Conservation (phyloP, 2,888 invertebrate species). For the Lycaena phlaeas region DNA sequence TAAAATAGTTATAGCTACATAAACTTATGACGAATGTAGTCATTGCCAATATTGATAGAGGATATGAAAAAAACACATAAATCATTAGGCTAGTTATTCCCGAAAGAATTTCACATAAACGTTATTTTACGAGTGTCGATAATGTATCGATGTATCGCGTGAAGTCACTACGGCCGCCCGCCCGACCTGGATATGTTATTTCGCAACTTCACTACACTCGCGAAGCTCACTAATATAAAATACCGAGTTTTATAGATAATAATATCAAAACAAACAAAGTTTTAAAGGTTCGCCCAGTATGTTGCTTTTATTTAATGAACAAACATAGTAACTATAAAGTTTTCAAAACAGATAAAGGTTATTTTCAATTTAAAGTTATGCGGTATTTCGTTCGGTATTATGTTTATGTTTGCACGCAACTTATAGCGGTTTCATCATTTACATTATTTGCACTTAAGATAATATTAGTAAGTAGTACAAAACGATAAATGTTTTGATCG, state of each 20-base stretch:
- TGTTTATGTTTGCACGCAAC: too few species aligned
- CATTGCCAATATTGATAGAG: slow-evolving; percentile 8
- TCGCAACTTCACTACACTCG: slow-evolving; percentile 23
- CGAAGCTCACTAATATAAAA: background rate
- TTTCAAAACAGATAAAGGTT: too few species aligned
- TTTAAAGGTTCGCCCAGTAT: too few species aligned
- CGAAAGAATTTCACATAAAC: slow-evolving; percentile 9
- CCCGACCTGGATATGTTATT: too few species aligned
- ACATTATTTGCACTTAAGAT: too few species aligned
- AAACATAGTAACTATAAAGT: too few species aligned
- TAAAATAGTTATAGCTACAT: slow-evolving; percentile 5
- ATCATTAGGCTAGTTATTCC: slow-evolving; percentile 10
- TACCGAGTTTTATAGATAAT: background rate
- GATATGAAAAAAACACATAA: slow-evolving; percentile 11
- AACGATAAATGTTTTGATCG: too few species aligned
- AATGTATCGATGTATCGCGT: slow-evolving; percentile 1
- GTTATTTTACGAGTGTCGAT: slow-evolving; percentile 10
- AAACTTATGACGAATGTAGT: slow-evolving; percentile 2
- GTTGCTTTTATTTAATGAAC: background rate
- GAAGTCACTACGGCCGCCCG: too few species aligned
- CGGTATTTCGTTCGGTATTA: too few species aligned
- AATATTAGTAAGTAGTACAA: too few species aligned
- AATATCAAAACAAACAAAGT: background rate
- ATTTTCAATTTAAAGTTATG: too few species aligned
- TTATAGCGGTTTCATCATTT: too few species aligned